phyloP scores from a whole-genome alignment of 2,113 vertebrate genomes.

The Crotalus horridus region DNA sequence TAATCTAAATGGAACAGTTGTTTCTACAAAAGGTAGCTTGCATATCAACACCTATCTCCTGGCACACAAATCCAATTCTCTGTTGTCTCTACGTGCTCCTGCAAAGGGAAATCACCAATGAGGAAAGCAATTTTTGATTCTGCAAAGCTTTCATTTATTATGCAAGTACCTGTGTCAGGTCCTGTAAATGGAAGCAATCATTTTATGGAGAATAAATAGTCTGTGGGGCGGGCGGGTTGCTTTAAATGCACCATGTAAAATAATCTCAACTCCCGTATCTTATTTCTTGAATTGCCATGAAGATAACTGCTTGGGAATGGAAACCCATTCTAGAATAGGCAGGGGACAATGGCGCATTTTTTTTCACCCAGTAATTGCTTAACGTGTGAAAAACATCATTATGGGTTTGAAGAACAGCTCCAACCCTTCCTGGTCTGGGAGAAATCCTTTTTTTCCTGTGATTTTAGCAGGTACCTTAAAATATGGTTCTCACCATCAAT shows the following conservation, averaged over 20 bases:
- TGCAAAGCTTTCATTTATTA: neutral
- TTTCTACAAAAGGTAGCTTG: neutral
- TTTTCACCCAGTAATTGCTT: neutral
- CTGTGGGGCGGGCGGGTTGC: neutral
- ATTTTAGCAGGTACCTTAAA: constrained; percentile 39
- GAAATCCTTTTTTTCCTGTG: constrained; percentile 33
- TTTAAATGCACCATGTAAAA: constrained; percentile 30
- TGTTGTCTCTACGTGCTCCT: neutral
- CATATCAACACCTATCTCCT: neutral
- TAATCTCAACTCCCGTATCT: neutral
- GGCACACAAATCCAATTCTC: neutral
- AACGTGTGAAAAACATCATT: constrained; percentile 40
- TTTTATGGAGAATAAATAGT: constrained; percentile 8
- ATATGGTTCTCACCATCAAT: constrained; percentile 23
- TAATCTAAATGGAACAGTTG: neutral
- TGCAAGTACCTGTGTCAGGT: neutral
- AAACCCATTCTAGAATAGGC: constrained; percentile 14
- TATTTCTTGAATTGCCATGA: constrained; percentile 7
- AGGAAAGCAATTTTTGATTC: neutral
- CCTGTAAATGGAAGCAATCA: constrained; percentile 13
- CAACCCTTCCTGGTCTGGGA: constrained; percentile 20
- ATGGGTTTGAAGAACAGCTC: constrained; percentile 29
- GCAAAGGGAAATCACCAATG: neutral
- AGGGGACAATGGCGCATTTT: neutral
- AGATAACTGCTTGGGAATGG: constrained; percentile 23